These are phyloP conservation scores for Hanleya hanleyi DNA, from an alignment of 2,888 invertebrate species.

Conservation along the genomic window DNA sequence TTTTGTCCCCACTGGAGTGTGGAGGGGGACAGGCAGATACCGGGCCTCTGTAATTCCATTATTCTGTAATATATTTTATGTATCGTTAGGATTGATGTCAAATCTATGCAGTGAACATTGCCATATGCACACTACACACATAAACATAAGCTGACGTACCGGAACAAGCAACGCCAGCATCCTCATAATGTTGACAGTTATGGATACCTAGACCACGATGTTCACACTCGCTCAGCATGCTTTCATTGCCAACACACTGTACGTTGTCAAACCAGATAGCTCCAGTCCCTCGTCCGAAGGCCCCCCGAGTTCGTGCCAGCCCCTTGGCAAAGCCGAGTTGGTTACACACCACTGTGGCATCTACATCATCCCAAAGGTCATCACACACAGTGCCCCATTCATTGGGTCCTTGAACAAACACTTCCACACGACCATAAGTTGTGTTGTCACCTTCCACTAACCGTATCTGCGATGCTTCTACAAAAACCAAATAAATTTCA, in stretches of 20 bases:
- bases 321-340: constrained; percentile 54
- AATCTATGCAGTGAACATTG: not conserved
- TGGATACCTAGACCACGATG: constrained; percentile 51
- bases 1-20: too few species aligned
- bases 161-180: constrained; percentile 53
- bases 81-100: not conserved
- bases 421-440: constrained; percentile 81
- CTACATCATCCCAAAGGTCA: constrained; percentile 57
- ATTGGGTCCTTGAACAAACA: constrained; percentile 69
- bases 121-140: too few species aligned
- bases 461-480: too few species aligned
- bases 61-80: not conserved
- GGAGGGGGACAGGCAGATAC: too few species aligned
- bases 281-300: constrained; percentile 48
- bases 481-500: too few species aligned
- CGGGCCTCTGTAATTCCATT: not conserved
- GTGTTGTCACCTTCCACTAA: constrained; percentile 77
- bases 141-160: constrained; percentile 32
- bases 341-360: constrained; percentile 60
- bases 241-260: constrained; percentile 51
- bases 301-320: constrained; percentile 38
- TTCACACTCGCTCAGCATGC: constrained; percentile 43
- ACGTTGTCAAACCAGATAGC: constrained; percentile 63
- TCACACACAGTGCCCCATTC: constrained; percentile 66
- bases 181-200: constrained; percentile 57